A percentile compares a stretch with the other conserved stretches of the same genome.
These are phyloP conservation scores for Galemys pyrenaicus DNA, from an alignment of 2,113 vertebrate species.

Conservation along the genomic window DNA sequence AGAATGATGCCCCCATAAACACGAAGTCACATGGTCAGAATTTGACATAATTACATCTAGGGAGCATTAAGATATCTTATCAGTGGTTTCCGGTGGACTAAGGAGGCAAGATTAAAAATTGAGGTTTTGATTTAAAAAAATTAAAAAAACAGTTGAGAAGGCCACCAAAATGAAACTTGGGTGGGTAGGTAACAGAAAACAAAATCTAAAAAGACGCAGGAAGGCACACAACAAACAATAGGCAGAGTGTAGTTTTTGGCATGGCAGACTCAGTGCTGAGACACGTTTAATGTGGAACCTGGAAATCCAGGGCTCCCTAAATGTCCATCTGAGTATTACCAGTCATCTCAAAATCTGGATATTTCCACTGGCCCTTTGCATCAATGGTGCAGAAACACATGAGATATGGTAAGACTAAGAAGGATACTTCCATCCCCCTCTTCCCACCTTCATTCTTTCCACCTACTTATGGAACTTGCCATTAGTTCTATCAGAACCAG, in stretches of 20 bases:
- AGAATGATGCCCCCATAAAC: not conserved
- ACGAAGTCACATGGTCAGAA: not conserved
- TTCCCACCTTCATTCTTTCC: not conserved
- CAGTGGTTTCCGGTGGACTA: not conserved
- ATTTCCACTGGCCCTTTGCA: too few species aligned
- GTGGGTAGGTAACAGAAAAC: not conserved
- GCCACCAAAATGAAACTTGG: not conserved
- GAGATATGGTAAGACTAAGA: not conserved
- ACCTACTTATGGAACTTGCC: not conserved
- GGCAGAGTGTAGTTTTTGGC: fast-evolving
- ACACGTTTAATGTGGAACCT: not conserved
- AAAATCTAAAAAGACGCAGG: not conserved
- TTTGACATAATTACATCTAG: not conserved
- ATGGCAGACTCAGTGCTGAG: not conserved
- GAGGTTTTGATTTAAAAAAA: not conserved
- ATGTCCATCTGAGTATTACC: not conserved
- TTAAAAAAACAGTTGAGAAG: not conserved
- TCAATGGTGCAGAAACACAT: not conserved
- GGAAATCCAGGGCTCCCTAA: not conserved
- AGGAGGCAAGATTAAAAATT: not conserved
- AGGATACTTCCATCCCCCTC: not conserved
- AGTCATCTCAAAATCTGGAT: not conserved
- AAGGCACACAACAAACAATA: not conserved
- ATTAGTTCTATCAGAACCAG: not conserved
- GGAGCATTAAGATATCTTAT: not conserved